These are phyloP conservation scores for Drosophila yakuba DNA, from an alignment of 1,140 invertebrate genomes.

Conservation along the genomic window DNA sequence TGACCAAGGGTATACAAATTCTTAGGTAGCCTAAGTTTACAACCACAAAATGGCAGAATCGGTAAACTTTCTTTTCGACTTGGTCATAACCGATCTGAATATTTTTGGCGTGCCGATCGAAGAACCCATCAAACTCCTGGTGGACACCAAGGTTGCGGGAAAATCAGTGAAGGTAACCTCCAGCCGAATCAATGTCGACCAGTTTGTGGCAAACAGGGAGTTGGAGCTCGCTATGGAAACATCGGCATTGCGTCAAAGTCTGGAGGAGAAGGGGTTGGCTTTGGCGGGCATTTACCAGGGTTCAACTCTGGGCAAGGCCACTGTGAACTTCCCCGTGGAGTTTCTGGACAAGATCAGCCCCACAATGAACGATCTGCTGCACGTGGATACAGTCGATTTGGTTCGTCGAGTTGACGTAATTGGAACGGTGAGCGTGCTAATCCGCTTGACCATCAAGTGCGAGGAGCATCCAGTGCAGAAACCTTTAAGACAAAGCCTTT, in stretches of 20 bases:
- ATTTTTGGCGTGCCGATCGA: not conserved
- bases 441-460: conserved; percentile 22
- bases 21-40: not conserved
- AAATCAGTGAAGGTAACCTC: conserved; percentile 11
- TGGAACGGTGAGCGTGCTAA: not conserved
- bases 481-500: not conserved
- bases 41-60: not conserved
- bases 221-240: not conserved
- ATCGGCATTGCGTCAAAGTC: not conserved
- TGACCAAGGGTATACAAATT: not conserved
- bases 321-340: not conserved
- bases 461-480: not conserved
- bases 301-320: not conserved
- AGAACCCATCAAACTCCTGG: not conserved
- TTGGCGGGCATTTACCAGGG: conserved; percentile 14
- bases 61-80: conserved; percentile 33
- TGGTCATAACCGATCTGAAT: conserved; percentile 28
- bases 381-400: conserved; percentile 1
- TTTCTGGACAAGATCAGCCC: conserved; percentile 29
- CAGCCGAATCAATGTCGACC: conserved; percentile 58
- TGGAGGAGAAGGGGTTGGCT: conserved; percentile 37
- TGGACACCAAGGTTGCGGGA: conserved; percentile 7
- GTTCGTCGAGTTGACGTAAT: not conserved
- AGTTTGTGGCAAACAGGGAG: conserved; percentile 29
- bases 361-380: conserved; percentile 25